Evolutionary conservation across 2,888 invertebrate genomes (phyloP).

Genomic region (Anthoptus insignis): DNA sequence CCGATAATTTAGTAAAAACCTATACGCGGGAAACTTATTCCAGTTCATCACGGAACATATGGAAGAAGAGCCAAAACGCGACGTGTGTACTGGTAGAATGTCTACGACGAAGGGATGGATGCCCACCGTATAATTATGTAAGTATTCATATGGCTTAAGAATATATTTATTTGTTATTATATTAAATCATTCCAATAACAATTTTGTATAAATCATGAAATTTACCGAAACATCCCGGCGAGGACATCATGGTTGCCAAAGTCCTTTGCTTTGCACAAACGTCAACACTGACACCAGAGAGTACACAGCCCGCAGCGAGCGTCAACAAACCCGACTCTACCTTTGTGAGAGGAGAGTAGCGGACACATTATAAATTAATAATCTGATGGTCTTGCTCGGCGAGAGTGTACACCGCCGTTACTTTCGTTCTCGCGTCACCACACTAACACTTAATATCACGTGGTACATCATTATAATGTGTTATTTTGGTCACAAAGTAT

Average conservation of each 20-base stretch:
- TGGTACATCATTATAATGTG: constrained; percentile 14
- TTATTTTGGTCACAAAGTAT: constrained; percentile 22
- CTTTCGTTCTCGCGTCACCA: constrained; percentile 25
- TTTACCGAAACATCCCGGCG: not conserved
- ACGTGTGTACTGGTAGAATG: too few relatives aligned
- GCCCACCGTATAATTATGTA: too few relatives aligned
- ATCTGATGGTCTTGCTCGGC: constrained; percentile 28
- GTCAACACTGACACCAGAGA: constrained; percentile 37
- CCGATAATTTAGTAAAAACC: too few relatives aligned
- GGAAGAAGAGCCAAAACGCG: too few relatives aligned
- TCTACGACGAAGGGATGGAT: too few relatives aligned
- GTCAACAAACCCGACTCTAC: constrained; percentile 36
- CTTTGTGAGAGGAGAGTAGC: constrained; percentile 28
- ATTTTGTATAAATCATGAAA: too few relatives aligned
- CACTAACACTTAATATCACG: constrained; percentile 28
- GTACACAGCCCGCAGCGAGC: constrained; percentile 31
- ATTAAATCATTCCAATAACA: too few relatives aligned
- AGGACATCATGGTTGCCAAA: constrained; percentile 20
- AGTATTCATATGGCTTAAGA: too few relatives aligned
- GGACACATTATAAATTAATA: constrained; percentile 29
- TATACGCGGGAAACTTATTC: too few relatives aligned
- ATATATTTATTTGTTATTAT: too few relatives aligned
- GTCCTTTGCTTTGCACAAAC: constrained; percentile 32
- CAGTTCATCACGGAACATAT: too few relatives aligned
- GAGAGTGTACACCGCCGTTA: constrained; percentile 28